These are phyloP conservation scores for Gorsachius goisagi DNA, from an alignment of 2,113 vertebrate species.

Conservation along the genomic window DNA sequence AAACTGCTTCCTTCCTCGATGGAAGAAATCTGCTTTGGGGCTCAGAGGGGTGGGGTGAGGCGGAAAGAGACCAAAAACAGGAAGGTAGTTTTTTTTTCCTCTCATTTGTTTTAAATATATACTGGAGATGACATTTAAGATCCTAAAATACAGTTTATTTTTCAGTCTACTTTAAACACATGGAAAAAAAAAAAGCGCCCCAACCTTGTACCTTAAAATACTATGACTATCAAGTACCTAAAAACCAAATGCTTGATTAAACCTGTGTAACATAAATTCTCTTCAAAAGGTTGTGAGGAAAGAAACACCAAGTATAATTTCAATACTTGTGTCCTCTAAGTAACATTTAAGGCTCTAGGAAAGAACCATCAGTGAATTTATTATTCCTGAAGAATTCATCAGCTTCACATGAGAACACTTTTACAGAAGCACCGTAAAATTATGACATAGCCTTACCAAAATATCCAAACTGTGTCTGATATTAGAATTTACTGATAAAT, in stretches of 20 bases:
- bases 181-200: background rate
- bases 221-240: background rate
- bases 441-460: background rate
- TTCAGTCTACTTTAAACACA: background rate
- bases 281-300: background rate
- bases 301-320: background rate
- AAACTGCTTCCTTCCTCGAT: background rate
- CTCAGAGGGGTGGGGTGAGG: rapidly evolving
- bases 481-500: background rate
- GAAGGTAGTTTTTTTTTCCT: background rate
- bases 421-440: background rate
- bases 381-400: background rate
- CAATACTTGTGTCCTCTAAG: background rate
- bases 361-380: background rate
- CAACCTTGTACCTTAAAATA: background rate
- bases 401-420: background rate
- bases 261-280: background rate
- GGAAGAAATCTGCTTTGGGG: background rate
- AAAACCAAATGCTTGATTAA: background rate
- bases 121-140: background rate
- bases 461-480: background rate
- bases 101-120: background rate
- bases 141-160: background rate
- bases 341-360: background rate
- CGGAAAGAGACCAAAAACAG: background rate